Evolutionary conservation across 2,113 vertebrate genomes (phyloP), one percentile per base, ranked within the genome.

Genomic region (Triplophysa siluroides): DNA sequence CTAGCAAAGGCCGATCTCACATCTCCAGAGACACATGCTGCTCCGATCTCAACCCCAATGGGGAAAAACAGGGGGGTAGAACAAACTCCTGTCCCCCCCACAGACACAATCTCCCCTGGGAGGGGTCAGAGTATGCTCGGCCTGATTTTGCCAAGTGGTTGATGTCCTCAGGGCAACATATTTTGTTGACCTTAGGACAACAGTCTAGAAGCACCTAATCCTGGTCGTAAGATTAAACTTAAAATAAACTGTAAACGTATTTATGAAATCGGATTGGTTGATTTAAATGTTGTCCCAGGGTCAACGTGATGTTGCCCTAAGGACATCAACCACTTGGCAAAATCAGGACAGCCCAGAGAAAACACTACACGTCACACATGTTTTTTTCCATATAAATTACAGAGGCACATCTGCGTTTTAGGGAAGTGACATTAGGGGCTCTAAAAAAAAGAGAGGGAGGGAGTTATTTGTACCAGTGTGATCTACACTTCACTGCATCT

Each of bases 311-410:
- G 26, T 26, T 3, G 26, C 26, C 26, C 26, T 29, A 29, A 29
- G 2, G 26, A 29, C 26, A 29, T 29, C 26, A 29, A 29, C 26
- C 26, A 29, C 26, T 29, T 29, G 26, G 26, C 26, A 3, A 29
- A 29, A 29, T 29, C 26, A 29, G 26, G 26, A 29, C 3, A 2
- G 26, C 26, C 26, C 26, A 29, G 26, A 29, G 26, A 29, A 29
- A 29, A 29, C 3, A 85, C 69, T 83, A 64, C 61, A 69, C 13
- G 71, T 90, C 88, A 89, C 79, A 85, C 67, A 84, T 77, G 84
- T 60, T 90, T 87, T 87, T 83, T 56, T 41, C 71, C 85, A 81
- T 85, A 76, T 78, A 75, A 85, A 81, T 88, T 81, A 81, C 87
- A 88, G 81, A 19, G 26, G 82, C 86, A 87, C 81, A 80, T 50